Conservation (phyloP, 2,797 vertebrate species). For the Neomorphus geoffroyi region DNA sequence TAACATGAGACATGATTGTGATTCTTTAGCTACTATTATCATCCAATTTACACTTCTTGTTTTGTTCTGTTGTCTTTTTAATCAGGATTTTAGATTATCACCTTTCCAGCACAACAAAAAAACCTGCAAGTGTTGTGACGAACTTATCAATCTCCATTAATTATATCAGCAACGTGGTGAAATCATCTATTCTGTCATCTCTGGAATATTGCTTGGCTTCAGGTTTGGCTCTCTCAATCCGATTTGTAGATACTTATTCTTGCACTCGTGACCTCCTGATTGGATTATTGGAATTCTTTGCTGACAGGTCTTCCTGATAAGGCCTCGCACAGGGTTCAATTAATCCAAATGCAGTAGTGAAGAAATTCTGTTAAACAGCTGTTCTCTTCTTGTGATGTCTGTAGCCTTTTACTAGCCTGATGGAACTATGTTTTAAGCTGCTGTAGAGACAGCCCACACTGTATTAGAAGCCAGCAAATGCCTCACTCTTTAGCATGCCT, state of each 20-base stretch:
- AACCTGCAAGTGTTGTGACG: neutral
- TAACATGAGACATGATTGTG: neutral
- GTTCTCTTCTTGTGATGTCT: neutral
- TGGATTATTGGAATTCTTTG: slow-evolving; percentile 76
- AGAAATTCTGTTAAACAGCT: slow-evolving; percentile 43
- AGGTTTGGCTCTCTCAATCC: slow-evolving; percentile 57
- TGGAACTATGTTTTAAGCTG: neutral
- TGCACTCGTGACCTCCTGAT: slow-evolving; percentile 72
- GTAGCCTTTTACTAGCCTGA: neutral
- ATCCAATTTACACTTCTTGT: neutral
- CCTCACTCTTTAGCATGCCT: neutral
- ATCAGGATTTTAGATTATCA: neutral
- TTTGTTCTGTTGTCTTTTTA: neutral
- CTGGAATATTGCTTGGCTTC: slow-evolving; percentile 65
- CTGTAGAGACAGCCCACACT: neutral
- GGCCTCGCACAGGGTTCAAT: slow-evolving; percentile 50
- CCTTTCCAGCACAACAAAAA: slow-evolving; percentile 12
- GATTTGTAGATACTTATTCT: slow-evolving; percentile 72
- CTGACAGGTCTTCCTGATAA: slow-evolving; percentile 76
- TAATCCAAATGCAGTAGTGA: slow-evolving; percentile 59
- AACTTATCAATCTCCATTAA: slow-evolving; percentile 54
- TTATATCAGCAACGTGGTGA: slow-evolving; percentile 29
- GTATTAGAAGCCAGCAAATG: neutral
- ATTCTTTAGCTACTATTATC: neutral
- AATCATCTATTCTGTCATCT: slow-evolving; percentile 62